Percentiles rank a stretch among this genome's conserved stretches.
Conservation (phyloP, 2,797 vertebrate genomes). For the Mormyrus hasselquistii region DNA sequence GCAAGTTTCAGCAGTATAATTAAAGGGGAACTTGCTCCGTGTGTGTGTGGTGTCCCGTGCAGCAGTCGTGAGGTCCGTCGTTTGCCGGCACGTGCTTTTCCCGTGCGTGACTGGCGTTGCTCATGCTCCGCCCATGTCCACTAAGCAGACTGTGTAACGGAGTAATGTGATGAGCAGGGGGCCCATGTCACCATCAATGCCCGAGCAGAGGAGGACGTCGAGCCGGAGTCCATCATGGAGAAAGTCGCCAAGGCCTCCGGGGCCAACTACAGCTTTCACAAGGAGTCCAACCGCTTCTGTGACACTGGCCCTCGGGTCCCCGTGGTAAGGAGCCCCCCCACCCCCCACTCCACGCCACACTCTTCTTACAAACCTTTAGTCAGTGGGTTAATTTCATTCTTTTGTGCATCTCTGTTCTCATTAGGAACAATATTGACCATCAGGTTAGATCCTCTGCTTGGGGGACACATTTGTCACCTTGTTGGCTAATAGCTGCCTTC, state of each 20-base stretch:
- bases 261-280: constrained; percentile 93
- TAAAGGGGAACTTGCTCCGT: not conserved
- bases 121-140: not conserved
- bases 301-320: constrained; percentile 84
- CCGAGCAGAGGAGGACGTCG: constrained; percentile 88
- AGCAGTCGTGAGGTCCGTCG: not conserved
- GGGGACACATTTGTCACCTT: not conserved
- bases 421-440: not conserved
- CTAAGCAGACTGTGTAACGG: not conserved
- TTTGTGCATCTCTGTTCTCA: not conserved
- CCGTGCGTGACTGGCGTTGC: not conserved
- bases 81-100: not conserved
- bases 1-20: not conserved
- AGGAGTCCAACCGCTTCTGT: constrained; percentile 77
- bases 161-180: constrained; percentile 61
- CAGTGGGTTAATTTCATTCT: not conserved
- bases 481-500: not conserved
- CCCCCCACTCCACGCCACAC: not conserved
- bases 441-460: not conserved
- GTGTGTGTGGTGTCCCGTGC: not conserved
- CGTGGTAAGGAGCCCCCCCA: constrained; percentile 69
- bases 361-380: not conserved
- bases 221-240: constrained; percentile 84
- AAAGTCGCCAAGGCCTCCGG: constrained; percentile 95
- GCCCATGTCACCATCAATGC: constrained; percentile 94